Conservation (phyloP, 2,113 vertebrate genomes). For the Myrmophylax atrothorax region DNA sequence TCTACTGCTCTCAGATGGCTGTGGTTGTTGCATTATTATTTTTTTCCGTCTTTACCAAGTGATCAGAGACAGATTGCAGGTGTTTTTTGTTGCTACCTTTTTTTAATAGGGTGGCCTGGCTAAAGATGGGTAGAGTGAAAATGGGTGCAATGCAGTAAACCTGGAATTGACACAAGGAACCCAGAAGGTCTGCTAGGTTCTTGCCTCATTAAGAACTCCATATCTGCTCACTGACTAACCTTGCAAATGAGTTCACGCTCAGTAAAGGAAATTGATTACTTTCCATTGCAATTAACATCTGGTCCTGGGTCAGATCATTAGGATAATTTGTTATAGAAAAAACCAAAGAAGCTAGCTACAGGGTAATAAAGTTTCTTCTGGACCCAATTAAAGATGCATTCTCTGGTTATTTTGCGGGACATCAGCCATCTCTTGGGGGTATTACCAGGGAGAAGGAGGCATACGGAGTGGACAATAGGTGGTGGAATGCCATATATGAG, state of each 20-base stretch:
- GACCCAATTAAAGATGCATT: constrained; percentile 74
- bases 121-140: not conserved
- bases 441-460: constrained; percentile 10
- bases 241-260: constrained; percentile 78
- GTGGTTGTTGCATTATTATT: not conserved
- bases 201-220: constrained; percentile 76
- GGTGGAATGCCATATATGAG: not conserved
- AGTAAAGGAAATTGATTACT: constrained; percentile 87
- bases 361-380: constrained; percentile 78
- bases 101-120: not conserved
- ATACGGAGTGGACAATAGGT: not conserved
- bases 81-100: not conserved
- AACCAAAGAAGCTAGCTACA: constrained; percentile 69
- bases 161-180: constrained; percentile 35
- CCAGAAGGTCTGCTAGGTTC: constrained; percentile 65
- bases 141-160: constrained; percentile 63
- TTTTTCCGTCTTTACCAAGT: not conserved
- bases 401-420: constrained; percentile 9
- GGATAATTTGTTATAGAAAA: constrained; percentile 82
- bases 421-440: constrained; percentile 22
- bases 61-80: not conserved
- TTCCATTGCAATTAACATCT: constrained; percentile 86
- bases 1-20: constrained; percentile 3
- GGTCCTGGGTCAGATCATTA: constrained; percentile 82
- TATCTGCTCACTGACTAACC: constrained; percentile 74